Evolutionary conservation across 1,140 invertebrate species (phyloP).

Genomic region (Acromyrmex charruanus): DNA sequence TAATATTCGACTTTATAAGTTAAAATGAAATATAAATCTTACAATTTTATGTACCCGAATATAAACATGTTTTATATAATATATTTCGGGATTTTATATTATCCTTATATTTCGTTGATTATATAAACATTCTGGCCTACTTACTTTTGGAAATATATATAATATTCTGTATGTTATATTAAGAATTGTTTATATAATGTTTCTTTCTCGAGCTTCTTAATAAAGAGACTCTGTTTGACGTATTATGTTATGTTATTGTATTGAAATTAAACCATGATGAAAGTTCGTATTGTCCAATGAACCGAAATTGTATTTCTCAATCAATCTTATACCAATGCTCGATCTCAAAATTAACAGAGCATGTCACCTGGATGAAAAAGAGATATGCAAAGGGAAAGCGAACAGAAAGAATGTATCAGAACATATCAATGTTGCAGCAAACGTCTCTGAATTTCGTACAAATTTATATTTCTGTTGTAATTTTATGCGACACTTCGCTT

Average conservation of each 20-base stretch:
- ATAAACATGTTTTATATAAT: background rate
- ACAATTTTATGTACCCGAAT: background rate
- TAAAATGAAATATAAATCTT: background rate
- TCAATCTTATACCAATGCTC: background rate
- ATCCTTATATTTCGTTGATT: background rate
- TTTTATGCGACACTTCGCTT: background rate
- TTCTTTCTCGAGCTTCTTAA: background rate
- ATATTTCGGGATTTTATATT: background rate
- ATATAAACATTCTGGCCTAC: background rate
- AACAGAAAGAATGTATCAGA: background rate
- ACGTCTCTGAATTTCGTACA: slow-evolving; percentile 6
- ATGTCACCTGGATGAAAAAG: slow-evolving; percentile 4
- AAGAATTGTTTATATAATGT: background rate
- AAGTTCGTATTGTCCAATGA: slow-evolving; percentile 3
- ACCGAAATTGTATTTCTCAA: slow-evolving; percentile 16
- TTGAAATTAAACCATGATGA: background rate
- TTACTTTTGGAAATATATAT: background rate
- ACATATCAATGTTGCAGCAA: background rate
- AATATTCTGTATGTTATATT: background rate
- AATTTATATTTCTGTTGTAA: slow-evolving; percentile 1
- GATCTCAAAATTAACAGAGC: slow-evolving; percentile 46
- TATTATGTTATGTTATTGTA: background rate
- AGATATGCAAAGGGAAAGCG: slow-evolving; percentile 27
- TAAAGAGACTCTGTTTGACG: background rate
- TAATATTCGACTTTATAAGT: background rate